phyloP scores from a whole-genome alignment of 2,113 vertebrate species.

The Bujurquina vittata region DNA sequence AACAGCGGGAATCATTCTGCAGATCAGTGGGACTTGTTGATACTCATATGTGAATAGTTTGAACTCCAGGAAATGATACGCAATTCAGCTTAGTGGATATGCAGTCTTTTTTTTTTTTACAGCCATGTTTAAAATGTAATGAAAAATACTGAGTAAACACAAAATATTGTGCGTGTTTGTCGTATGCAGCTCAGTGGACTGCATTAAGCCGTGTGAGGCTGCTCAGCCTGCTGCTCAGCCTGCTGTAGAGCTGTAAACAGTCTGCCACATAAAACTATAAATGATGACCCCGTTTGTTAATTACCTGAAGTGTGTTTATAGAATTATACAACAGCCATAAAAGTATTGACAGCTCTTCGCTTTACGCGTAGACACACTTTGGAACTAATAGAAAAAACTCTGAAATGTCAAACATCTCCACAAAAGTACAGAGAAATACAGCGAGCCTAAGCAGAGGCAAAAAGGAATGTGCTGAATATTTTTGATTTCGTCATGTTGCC shows the following conservation, averaged over 20 bases:
- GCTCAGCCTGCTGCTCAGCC: neutral
- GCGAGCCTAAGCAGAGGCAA: neutral
- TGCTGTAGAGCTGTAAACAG: neutral
- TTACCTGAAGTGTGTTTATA: neutral
- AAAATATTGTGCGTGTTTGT: neutral
- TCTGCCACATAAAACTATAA: neutral
- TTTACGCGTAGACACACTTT: too few species aligned
- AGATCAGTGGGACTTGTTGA: neutral
- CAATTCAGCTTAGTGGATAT: neutral
- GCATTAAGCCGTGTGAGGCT: neutral
- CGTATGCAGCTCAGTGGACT: too few species aligned
- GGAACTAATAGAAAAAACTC: neutral
- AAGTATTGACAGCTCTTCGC: neutral
- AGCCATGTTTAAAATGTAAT: neutral
- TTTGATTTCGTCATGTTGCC: neutral
- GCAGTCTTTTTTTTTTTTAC: neutral
- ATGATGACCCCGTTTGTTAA: neutral
- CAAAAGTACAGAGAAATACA: neutral
- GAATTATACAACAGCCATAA: neutral
- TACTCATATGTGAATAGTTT: neutral
- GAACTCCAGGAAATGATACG: neutral
- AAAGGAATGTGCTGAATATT: too few species aligned
- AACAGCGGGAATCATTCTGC: fast-evolving
- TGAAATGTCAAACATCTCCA: neutral
- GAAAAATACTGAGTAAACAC: neutral